Base-by-base conservation (phyloP, 2,888 invertebrate genomes). In the Drosophila anomalata region DNA sequence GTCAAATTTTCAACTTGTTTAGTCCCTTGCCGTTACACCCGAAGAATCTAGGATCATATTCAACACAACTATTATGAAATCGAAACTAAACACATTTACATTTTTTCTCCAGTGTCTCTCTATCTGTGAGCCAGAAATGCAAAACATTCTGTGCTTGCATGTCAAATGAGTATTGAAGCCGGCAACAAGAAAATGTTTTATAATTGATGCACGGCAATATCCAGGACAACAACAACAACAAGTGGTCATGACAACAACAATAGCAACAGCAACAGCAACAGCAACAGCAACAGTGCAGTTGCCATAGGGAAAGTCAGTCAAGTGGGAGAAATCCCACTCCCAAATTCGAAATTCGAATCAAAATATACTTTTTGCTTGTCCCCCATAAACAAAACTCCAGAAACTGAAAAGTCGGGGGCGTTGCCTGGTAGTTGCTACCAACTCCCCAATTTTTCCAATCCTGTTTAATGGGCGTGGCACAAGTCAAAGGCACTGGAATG, bases 241-340 rank as follows among this genome's bases (percentile, higher is more conserved):
- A 79, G 73, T 78, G 82, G 73, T 74, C 74, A 78, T 80, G 83
- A 75, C 86, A 75, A 80, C 86, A 80, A 77, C 65, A 61, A 56
- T 82, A 75, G 85, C 86, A 80, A 77, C 62, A 61, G 53, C n/a
- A 22, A 77, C 62, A 61, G 53, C n/a, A 22, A 14, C 14, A 14
- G 14, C 14, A 14, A 20, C n/a, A 33, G 14, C 3, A 46, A 26
- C 14, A 31, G 22, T 73, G 54, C 65, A 57, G 87, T 81, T 80
- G 55, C 75, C 70, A 84, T 68, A 66, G 58, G 52, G 41, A 51
- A 47, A 52, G 52, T 41, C 44, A 41, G 36, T 47, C 66, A 39
- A 65, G 66, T 53, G 67, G 53, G 52, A 22, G 52, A 22, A 12
- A 7, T 9, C 36, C 29, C 24, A 6, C 0, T 8, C 20, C 24